These are phyloP conservation scores for Erinaceus europaeus DNA, from an alignment of 2,113 vertebrate species.

Conservation along the genomic window DNA sequence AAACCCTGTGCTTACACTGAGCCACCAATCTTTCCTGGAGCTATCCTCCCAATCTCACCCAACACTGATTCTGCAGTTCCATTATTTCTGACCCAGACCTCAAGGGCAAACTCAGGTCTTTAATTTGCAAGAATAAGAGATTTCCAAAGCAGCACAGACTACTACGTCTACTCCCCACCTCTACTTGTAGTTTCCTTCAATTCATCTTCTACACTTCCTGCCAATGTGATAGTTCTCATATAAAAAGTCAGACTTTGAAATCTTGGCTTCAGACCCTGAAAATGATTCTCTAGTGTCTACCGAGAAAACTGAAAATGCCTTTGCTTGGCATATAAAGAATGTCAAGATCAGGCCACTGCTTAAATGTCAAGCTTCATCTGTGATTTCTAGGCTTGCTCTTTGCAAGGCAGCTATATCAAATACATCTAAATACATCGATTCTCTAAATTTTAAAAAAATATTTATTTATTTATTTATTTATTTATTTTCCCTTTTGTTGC, in stretches of 20 bases:
- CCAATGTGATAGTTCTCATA: constrained; percentile 36
- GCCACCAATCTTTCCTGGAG: not conserved
- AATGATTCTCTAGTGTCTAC: constrained; percentile 3
- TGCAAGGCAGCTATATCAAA: constrained; percentile 29
- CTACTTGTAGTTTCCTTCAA: not conserved
- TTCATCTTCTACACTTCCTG: not conserved
- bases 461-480: too few relatives aligned
- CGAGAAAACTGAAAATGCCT: constrained; percentile 17
- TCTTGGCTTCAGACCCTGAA: constrained; percentile 11
- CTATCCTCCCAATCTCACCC: not conserved
- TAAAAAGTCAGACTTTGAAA: constrained; percentile 26
- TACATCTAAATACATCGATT: not conserved
- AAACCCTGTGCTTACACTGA: not conserved
- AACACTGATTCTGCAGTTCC: not conserved
- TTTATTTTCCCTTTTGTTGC: too few relatives aligned
- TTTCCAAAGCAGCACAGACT: not conserved
- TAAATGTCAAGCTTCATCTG: constrained; percentile 51
- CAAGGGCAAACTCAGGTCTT: not conserved
- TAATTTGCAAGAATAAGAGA: not conserved
- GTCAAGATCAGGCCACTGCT: constrained; percentile 30
- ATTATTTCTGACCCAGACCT: not conserved
- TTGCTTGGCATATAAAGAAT: constrained; percentile 35
- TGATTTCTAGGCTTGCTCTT: constrained; percentile 50
- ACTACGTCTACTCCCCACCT: not conserved
- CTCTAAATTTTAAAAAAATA: too few relatives aligned